Conservation (phyloP, 1,140 invertebrate species). For the Ips nitidus region DNA sequence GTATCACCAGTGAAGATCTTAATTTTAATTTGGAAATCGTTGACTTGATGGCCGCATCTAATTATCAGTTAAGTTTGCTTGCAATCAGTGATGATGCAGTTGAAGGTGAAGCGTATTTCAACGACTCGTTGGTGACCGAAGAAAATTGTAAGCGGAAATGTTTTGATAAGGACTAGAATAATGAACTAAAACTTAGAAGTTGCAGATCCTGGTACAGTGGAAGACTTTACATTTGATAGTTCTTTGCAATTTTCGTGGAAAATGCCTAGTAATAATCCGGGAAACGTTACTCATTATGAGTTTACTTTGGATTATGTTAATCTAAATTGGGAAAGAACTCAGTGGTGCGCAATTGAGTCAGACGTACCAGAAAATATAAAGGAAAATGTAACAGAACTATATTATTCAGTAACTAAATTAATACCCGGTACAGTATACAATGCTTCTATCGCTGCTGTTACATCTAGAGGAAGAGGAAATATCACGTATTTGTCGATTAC, state of each 20-base stretch:
- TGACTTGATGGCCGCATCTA: constrained; percentile 5
- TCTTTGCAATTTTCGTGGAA: constrained; percentile 17
- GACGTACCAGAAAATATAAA: background rate
- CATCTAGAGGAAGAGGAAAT: constrained; percentile 13
- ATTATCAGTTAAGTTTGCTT: constrained; percentile 1
- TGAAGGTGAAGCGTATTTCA: background rate
- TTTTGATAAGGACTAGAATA: no score
- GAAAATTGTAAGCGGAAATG: constrained; percentile 4
- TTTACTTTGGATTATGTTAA: constrained; percentile 16
- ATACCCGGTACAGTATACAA: constrained; percentile 3
- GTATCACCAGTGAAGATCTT: no score
- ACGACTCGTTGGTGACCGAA: background rate
- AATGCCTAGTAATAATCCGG: constrained; percentile 30
- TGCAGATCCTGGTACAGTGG: no score
- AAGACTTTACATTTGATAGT: no score
- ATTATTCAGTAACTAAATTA: background rate
- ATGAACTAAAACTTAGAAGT: no score
- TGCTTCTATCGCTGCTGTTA: constrained; percentile 11
- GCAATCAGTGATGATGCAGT: background rate
- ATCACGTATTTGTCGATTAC: background rate
- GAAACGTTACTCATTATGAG: constrained; percentile 29
- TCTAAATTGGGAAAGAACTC: constrained; percentile 15
- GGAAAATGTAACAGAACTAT: no score
- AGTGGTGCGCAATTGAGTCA: constrained; percentile 4
- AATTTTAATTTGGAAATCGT: no score